phyloP scores from a whole-genome alignment of 2,888 invertebrate species.

The Ichneumoninae sp. region DNA sequence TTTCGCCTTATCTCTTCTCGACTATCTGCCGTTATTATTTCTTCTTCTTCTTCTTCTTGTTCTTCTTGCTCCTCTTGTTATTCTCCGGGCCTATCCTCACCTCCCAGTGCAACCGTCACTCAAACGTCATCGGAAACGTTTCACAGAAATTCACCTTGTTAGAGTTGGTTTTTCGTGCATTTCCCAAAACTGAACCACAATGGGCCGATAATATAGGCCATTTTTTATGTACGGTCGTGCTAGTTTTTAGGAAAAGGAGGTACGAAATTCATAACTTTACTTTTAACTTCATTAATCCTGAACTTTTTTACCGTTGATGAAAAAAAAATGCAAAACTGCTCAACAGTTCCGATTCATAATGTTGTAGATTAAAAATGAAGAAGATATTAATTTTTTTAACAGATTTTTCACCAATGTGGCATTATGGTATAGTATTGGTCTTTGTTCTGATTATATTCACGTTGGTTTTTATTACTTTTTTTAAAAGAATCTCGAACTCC shows the following conservation, averaged over 20 bases:
- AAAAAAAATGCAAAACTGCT: background rate
- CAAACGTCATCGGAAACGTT: constrained; percentile 29
- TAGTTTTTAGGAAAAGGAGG: background rate
- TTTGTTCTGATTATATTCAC: too few relatives aligned
- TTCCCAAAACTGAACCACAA: background rate
- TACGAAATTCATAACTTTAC: background rate
- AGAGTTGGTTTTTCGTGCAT: background rate
- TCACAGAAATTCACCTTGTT: constrained; percentile 21
- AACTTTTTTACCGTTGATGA: background rate
- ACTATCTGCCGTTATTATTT: constrained; percentile 78
- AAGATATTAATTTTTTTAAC: too few relatives aligned
- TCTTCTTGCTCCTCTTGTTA: constrained; percentile 8
- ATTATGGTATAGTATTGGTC: too few relatives aligned
- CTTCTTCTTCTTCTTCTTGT: constrained; percentile 69
- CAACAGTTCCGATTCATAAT: background rate
- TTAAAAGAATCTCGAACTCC: too few relatives aligned
- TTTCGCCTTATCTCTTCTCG: constrained; percentile 75
- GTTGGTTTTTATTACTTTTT: too few relatives aligned
- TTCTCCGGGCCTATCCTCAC: constrained; percentile 15
- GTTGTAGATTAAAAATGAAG: too few relatives aligned
- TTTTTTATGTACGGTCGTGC: background rate
- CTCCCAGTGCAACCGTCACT: constrained; percentile 12
- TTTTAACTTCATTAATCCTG: background rate
- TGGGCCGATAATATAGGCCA: background rate
- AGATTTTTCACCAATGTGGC: too few relatives aligned